phyloP scores from a whole-genome alignment of 2,113 vertebrate genomes.

The Neotragus pygmaeus region DNA sequence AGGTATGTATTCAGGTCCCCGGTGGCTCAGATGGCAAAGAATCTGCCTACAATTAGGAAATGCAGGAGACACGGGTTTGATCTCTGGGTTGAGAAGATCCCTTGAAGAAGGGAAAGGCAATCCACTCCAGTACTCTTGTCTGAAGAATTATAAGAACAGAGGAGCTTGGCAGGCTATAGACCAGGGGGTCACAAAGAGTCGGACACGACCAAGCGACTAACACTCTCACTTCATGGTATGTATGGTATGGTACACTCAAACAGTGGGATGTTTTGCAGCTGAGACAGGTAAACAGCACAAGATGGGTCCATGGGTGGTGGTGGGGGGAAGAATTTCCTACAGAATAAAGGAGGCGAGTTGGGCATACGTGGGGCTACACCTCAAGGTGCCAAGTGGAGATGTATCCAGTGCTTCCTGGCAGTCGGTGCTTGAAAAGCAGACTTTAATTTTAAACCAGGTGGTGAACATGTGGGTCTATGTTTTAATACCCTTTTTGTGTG shows the following conservation, averaged over 20 bases:
- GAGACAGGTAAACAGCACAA: background rate
- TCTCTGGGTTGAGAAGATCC: background rate
- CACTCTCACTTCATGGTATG: background rate
- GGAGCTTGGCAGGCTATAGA: background rate
- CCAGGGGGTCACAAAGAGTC: background rate
- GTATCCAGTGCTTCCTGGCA: background rate
- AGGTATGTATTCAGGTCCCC: background rate
- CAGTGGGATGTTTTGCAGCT: background rate
- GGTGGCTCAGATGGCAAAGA: background rate
- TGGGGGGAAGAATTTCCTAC: background rate
- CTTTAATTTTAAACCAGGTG: background rate
- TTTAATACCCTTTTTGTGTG: background rate
- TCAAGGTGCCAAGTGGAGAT: background rate
- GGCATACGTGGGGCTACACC: no score
- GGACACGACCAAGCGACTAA: fast-evolving
- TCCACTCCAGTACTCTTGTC: background rate
- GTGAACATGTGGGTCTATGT: background rate
- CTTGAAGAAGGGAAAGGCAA: background rate
- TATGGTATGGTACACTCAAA: background rate
- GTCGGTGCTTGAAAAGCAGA: background rate
- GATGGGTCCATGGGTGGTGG: background rate
- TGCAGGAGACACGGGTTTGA: background rate
- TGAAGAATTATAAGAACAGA: background rate
- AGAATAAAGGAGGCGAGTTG: background rate
- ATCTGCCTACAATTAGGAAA: background rate